A percentile compares a stretch with the other conserved stretches of the same genome.
Conservation (phyloP, 2,113 vertebrate genomes). For the Lamprologus lemairii region DNA sequence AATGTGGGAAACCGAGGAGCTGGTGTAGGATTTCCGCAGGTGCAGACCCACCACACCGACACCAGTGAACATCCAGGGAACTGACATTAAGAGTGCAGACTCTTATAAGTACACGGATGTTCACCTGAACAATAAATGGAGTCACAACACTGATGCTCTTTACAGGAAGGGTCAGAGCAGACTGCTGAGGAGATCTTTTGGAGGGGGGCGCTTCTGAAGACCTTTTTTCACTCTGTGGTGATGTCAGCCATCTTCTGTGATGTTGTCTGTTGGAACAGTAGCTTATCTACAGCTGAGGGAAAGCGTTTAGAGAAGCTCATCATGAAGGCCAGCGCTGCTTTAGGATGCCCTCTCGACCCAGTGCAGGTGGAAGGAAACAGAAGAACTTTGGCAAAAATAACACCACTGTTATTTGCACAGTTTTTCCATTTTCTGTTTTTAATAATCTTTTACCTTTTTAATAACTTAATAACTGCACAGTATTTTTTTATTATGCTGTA, state of each 20-base stretch:
- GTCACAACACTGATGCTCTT: neutral
- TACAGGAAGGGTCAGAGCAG: neutral
- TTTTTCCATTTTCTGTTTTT: neutral
- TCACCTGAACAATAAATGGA: neutral
- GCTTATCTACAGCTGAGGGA: neutral
- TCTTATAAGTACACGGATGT: neutral
- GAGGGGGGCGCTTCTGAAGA: neutral
- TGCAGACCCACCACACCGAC: neutral
- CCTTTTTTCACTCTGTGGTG: neutral
- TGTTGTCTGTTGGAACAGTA: neutral
- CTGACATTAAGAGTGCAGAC: neutral
- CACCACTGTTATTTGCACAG: neutral
- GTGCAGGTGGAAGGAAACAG: neutral
- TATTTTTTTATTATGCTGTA: accelerated
- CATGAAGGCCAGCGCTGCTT: neutral
- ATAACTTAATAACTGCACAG: neutral
- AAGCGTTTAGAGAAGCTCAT: neutral
- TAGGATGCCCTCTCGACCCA: neutral
- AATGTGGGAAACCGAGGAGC: neutral
- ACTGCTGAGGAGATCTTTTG: neutral
- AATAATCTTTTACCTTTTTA: neutral
- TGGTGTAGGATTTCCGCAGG: neutral
- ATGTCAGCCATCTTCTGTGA: neutral
- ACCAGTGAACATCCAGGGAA: neutral
- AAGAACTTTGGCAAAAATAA: neutral